phyloP scores from a whole-genome alignment of 1,140 invertebrate species.

The Magallana ariakensis region DNA sequence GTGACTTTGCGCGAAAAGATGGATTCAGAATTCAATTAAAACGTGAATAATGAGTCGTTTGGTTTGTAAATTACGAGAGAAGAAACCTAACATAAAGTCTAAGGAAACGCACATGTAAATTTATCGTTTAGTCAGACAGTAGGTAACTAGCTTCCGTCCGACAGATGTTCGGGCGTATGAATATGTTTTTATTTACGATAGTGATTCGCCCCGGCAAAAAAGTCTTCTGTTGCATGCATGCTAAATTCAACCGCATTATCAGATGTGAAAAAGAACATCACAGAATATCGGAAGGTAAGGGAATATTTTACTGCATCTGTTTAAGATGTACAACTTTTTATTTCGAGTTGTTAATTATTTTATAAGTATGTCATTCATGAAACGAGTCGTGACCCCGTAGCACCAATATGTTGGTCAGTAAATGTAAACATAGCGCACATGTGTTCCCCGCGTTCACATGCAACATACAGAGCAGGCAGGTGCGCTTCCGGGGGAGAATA shows the following conservation, averaged over 20 bases:
- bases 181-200: constrained; percentile 44
- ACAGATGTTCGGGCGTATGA: constrained; percentile 43
- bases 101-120: not conserved
- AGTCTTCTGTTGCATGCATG: constrained; percentile 36
- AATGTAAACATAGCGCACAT: constrained; percentile 34
- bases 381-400: constrained; percentile 26
- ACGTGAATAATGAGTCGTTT: not conserved
- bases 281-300: constrained; percentile 8
- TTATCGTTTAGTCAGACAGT: constrained; percentile 15
- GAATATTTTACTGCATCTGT: not conserved
- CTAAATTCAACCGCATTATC: constrained; percentile 37
- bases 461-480: not conserved
- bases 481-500: not conserved
- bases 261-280: constrained; percentile 25
- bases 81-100: not conserved
- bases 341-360: constrained; percentile 5
- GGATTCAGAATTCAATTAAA: not conserved
- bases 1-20: constrained; percentile 19
- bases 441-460: constrained; percentile 12
- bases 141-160: not conserved
- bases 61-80: not conserved
- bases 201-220: constrained; percentile 34
- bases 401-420: constrained; percentile 34
- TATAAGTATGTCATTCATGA: constrained; percentile 19
- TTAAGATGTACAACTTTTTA: not conserved